Evolutionary conservation across 2,888 invertebrate genomes (phyloP).

Genomic region (Campopleginae sp.): DNA sequence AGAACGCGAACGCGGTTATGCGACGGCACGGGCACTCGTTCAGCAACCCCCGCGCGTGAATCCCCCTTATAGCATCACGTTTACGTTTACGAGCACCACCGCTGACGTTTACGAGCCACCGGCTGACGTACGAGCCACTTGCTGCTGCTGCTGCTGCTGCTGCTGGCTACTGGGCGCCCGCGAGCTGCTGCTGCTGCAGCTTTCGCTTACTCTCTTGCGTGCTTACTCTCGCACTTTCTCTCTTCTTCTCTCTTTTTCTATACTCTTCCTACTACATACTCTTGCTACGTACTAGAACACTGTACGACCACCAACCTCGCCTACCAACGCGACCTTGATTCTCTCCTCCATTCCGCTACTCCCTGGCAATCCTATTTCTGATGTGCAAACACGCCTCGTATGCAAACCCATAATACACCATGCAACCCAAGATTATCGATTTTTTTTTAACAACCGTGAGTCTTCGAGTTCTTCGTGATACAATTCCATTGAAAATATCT

Average conservation of each 20-base stretch:
- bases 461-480: background rate
- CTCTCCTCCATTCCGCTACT: constrained; percentile 66
- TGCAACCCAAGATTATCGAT: background rate
- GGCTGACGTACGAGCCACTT: constrained; percentile 85
- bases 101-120: constrained; percentile 85
- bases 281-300: constrained; percentile 63
- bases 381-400: constrained; percentile 27
- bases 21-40: constrained; percentile 80
- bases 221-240: constrained; percentile 76
- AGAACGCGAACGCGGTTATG: constrained; percentile 74
- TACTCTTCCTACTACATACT: constrained; percentile 70
- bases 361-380: constrained; percentile 63
- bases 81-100: constrained; percentile 83
- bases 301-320: constrained; percentile 69
- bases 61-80: constrained; percentile 84
- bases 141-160: constrained; percentile 77
- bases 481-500: too few relatives aligned
- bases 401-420: constrained; percentile 8
- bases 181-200: constrained; percentile 64
- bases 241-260: constrained; percentile 67
- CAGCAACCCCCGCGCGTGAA: constrained; percentile 71
- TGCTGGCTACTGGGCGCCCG: constrained; percentile 66
- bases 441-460: background rate
- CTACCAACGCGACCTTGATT: constrained; percentile 78
- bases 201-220: constrained; percentile 57